Percentiles rank a stretch among this genome's conserved stretches.
Conservation (phyloP, 2,888 invertebrate genomes). For the Leptinotarsa tumamoca region DNA sequence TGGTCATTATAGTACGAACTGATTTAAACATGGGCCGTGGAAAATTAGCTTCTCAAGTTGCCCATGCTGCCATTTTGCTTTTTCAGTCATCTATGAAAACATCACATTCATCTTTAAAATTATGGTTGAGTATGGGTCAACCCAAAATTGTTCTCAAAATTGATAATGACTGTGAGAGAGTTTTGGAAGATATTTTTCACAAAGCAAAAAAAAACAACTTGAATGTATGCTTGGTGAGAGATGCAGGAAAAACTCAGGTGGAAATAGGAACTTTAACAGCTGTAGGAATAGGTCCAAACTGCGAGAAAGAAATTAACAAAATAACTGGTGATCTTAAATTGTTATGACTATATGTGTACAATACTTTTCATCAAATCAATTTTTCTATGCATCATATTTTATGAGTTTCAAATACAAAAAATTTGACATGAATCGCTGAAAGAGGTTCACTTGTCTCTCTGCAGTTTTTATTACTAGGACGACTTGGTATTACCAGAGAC, state of each 20-base stretch:
- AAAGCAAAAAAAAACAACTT: slow-evolving; percentile 69
- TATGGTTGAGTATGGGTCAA: slow-evolving; percentile 77
- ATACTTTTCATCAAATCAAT: slow-evolving; percentile 17
- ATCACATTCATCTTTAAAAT: slow-evolving; percentile 67
- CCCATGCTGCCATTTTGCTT: slow-evolving; percentile 81
- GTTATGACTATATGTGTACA: slow-evolving; percentile 62
- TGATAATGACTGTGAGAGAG: slow-evolving; percentile 65
- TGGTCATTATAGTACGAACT: slow-evolving; percentile 80
- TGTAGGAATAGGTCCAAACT: slow-evolving; percentile 81
- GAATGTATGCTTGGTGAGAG: slow-evolving; percentile 72
- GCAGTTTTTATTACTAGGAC: too few species aligned
- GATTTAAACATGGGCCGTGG: slow-evolving; percentile 84
- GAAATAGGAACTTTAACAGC: slow-evolving; percentile 77
- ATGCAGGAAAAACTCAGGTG: slow-evolving; percentile 82
- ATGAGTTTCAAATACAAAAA: too few species aligned
- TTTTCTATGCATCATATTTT: too few species aligned
- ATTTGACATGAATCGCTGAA: too few species aligned
- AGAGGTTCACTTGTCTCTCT: too few species aligned
- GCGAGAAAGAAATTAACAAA: slow-evolving; percentile 69
- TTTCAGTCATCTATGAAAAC: slow-evolving; percentile 69
- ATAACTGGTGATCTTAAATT: slow-evolving; percentile 76
- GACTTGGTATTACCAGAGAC: too few species aligned
- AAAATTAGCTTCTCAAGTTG: slow-evolving; percentile 84
- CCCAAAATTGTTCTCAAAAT: slow-evolving; percentile 80
- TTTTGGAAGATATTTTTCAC: slow-evolving; percentile 68